These are phyloP conservation scores for Stigmatopora argus DNA, from an alignment of 2,113 vertebrate species.

Conservation along the genomic window DNA sequence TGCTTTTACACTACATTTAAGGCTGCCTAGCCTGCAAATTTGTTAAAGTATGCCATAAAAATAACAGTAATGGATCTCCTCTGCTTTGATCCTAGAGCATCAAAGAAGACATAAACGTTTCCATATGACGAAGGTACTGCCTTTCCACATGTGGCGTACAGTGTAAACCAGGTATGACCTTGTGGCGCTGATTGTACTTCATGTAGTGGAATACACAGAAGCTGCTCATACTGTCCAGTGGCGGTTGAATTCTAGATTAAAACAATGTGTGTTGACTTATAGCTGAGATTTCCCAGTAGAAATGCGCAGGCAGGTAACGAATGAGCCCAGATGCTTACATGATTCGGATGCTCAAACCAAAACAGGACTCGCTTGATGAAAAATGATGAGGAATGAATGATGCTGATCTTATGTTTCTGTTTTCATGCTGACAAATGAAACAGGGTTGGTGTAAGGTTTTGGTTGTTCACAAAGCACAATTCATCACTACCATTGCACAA, in stretches of 20 bases:
- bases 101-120: constrained; percentile 58
- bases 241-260: constrained; percentile 15
- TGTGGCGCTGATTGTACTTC: constrained; percentile 19
- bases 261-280: constrained; percentile 16
- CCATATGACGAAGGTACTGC: constrained; percentile 54
- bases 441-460: not conserved
- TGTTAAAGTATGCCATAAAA: constrained; percentile 64
- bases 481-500: not conserved
- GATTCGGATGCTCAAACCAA: not conserved
- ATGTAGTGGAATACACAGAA: constrained; percentile 31
- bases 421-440: not conserved
- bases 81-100: constrained; percentile 53
- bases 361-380: not conserved
- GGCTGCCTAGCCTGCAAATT: constrained; percentile 42
- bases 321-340: not conserved
- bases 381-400: not conserved
- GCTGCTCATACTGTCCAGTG: constrained; percentile 16
- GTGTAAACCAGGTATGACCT: constrained; percentile 2
- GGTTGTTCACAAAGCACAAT: not conserved
- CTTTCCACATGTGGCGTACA: constrained; percentile 47
- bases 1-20: constrained; percentile 54
- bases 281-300: not conserved
- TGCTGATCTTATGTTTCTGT: not conserved
- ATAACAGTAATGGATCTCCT: constrained; percentile 49
- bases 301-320: not conserved